A percentile compares a stretch with the other conserved stretches of the same genome.
Conservation (phyloP, 2,888 invertebrate genomes). For the Eilema griseolum region DNA sequence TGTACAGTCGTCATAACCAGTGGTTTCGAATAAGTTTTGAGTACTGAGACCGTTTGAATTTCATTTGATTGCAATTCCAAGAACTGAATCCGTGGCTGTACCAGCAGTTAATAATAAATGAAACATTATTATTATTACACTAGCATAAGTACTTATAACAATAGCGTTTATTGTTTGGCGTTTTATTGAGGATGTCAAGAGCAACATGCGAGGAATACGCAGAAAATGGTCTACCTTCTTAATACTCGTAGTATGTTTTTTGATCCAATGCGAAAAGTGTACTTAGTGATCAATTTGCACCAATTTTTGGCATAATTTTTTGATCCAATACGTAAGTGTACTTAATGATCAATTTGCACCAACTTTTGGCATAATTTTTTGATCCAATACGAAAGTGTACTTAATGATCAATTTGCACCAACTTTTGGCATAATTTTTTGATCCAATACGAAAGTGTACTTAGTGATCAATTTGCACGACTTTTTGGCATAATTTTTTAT, state of each 20-base stretch:
- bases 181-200: constrained; percentile 2
- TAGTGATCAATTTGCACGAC: too few relatives aligned
- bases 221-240: neutral
- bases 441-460: neutral
- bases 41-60: constrained; percentile 15
- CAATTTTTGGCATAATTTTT: neutral
- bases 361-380: neutral
- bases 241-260: neutral
- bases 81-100: neutral
- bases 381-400: neutral
- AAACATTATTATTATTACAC: neutral
- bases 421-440: neutral
- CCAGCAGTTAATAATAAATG: neutral
- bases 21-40: neutral
- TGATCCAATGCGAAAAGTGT: neutral
- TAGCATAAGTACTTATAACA: neutral
- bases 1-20: neutral
- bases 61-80: constrained; percentile 13
- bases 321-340: neutral
- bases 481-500: neutral
- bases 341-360: too few relatives aligned
- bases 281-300: too few relatives aligned
- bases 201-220: neutral
- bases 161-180: neutral
- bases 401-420: too few relatives aligned